A percentile compares a stretch with the other conserved stretches of the same genome.
Conservation (phyloP, 2,888 invertebrate species). For the Taenaris catops region DNA sequence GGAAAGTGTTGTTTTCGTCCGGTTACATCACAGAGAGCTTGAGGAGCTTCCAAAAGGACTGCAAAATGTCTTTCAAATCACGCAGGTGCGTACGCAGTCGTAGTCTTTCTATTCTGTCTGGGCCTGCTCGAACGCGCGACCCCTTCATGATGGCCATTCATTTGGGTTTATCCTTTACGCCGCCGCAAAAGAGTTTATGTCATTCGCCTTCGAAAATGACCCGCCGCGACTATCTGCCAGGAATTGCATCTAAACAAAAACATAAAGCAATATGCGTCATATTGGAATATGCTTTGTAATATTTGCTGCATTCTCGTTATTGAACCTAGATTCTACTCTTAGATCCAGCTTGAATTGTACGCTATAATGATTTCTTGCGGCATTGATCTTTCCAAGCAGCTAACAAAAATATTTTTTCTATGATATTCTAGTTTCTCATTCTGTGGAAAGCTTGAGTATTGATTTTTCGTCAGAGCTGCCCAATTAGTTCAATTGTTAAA, state of each 20-base stretch:
- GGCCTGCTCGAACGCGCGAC: constrained; percentile 90
- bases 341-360: constrained; percentile 16
- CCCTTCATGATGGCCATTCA: constrained; percentile 78
- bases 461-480: constrained; percentile 52
- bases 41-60: constrained; percentile 62
- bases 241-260: constrained; percentile 58
- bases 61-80: constrained; percentile 80
- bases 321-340: constrained; percentile 5
- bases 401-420: constrained; percentile 12
- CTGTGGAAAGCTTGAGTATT: constrained; percentile 43
- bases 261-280: constrained; percentile 37
- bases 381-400: constrained; percentile 9
- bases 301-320: constrained; percentile 10
- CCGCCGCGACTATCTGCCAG: constrained; percentile 48
- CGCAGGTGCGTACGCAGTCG: constrained; percentile 99
- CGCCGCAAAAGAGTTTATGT: constrained; percentile 77
- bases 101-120: constrained; percentile 92
- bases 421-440: constrained; percentile 19
- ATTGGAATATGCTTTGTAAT: constrained; percentile 16
- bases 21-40: constrained; percentile 74
- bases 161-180: constrained; percentile 78
- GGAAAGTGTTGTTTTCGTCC: constrained; percentile 70
- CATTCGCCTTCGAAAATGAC: constrained; percentile 67
- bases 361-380: constrained; percentile 8
- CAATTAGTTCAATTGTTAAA: constrained; percentile 47